Base-by-base conservation (phyloP, 2,888 invertebrate genomes). In the Cacoxenus indagator region DNA sequence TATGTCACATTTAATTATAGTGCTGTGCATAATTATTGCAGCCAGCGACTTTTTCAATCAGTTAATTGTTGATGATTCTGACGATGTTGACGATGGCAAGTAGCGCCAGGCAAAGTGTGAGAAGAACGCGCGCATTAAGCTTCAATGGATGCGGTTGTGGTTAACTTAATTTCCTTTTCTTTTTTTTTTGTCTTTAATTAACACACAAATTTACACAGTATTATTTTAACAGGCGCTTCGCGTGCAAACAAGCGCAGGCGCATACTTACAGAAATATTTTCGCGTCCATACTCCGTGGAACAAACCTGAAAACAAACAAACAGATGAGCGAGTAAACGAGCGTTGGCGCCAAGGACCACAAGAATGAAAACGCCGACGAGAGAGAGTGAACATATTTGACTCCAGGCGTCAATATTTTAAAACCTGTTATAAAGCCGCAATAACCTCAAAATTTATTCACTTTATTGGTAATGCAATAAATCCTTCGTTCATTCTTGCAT, bases 401-500 rank as follows among this genome's bases (percentile, higher is more conserved):
- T 26, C 37, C 8, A 43, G 22, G 64, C 54, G 45, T 62, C 51
- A 51, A 62, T 62, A 64, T 67, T 51, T 59, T 67, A 76, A 81
- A 78, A 83, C 77, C 75, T 78, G 84, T 84, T 84, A 84, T 87
- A 86, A 84, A 81, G 84, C 86, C 86, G 82, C 87, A 86, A 84
- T 85, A 85, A 85, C 87, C 86, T 81, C 86, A 86, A 85, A 86
- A 86, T 87, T 84, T 87, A 86, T 87, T 86, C 86, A 86, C 82
- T 87, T 86, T 86, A 86, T 86, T 87, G 87, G 84, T 85, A 85
- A 86, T 84, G 84, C 85, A 86, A 86, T 86, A 84, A 83, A 84
- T 84, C 77, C 81, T 65, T 51, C 67, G 54, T 67, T 64, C 37
- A 17, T 22, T 22, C 19, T 51, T 17, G 11, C 8, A 17, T 51